A percentile compares a stretch with the other conserved stretches of the same genome.
Conservation (phyloP, 1,140 invertebrate species). For the Papilio glaucus region DNA sequence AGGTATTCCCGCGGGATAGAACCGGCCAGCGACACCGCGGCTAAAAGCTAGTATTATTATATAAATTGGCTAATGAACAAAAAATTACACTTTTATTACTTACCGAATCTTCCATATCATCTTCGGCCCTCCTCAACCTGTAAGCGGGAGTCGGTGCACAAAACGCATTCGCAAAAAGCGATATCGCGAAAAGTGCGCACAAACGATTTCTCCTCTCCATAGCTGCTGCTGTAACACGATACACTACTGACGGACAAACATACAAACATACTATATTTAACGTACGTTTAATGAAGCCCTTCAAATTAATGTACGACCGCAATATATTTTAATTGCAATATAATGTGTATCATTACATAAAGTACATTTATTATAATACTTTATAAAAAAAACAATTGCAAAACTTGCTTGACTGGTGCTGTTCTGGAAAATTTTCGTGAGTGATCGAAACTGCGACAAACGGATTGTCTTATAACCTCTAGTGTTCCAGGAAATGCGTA, state of each 20-base stretch:
- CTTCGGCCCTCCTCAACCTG: conserved; percentile 40
- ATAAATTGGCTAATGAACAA: no score
- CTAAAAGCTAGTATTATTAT: no score
- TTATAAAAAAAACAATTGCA: background rate
- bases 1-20: no score
- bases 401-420: background rate
- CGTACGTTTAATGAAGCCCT: background rate
- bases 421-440: background rate
- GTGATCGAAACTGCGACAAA: background rate
- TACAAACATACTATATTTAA: conserved; percentile 21
- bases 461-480: conserved; percentile 8
- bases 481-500: conserved; percentile 6
- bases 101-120: conserved; percentile 45
- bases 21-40: no score
- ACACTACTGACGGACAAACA: background rate
- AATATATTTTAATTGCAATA: conserved; percentile 8
- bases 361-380: background rate
- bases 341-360: background rate
- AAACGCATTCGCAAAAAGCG: conserved; percentile 52
- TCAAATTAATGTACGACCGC: background rate
- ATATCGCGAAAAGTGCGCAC: conserved; percentile 45
- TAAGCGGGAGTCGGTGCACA: conserved; percentile 45
- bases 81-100: conserved; percentile 29
- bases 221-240: conserved; percentile 43
- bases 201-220: conserved; percentile 53